Conservation (phyloP, 2,113 vertebrate species). For the Pygoscelis antarcticus region DNA sequence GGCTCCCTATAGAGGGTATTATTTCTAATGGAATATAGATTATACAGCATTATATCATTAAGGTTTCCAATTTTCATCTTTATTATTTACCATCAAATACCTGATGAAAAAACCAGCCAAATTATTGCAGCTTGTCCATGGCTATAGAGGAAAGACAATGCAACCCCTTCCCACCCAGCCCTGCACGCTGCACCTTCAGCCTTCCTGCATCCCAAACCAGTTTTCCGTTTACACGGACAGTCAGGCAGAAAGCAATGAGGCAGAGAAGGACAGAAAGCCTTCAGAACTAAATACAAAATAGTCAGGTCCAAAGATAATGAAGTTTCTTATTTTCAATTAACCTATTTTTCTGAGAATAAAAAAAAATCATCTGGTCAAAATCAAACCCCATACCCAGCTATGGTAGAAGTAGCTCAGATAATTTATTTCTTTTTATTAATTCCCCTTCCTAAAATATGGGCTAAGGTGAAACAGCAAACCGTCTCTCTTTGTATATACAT, state of each 20-base stretch:
- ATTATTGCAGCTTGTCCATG: accelerated
- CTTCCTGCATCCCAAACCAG: background rate
- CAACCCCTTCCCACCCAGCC: background rate
- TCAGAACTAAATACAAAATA: background rate
- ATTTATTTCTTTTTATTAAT: background rate
- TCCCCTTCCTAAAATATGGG: accelerated
- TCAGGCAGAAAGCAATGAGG: background rate
- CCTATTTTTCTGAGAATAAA: background rate
- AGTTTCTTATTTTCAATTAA: background rate
- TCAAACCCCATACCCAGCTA: background rate
- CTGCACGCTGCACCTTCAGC: background rate
- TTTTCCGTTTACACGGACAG: accelerated
- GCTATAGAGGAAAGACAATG: background rate
- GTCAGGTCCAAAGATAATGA: accelerated
- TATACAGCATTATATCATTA: background rate
- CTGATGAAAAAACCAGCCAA: background rate
- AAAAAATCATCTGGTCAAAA: background rate
- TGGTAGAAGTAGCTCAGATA: accelerated
- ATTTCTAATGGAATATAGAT: background rate
- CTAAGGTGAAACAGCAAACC: background rate
- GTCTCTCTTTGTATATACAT: accelerated
- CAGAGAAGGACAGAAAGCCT: background rate
- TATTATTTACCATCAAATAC: background rate
- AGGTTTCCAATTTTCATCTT: background rate
- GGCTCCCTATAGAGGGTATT: background rate